These are phyloP conservation scores for Echinometra lucunter DNA, from an alignment of 53 echinoderm and acorn worm genomes.

Conservation along the genomic window DNA sequence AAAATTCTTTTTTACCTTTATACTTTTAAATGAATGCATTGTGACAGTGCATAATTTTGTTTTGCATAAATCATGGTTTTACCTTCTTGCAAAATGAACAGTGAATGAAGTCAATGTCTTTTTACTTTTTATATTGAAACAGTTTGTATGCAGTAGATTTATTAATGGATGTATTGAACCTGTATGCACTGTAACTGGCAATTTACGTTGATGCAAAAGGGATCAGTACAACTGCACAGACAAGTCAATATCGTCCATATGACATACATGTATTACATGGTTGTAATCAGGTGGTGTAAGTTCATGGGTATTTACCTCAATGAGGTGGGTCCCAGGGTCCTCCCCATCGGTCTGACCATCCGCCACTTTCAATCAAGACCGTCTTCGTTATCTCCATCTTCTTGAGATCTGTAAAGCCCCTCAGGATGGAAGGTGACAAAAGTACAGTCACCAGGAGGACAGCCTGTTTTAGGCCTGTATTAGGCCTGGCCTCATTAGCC, in stretches of 20 bases:
- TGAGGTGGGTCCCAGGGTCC: background rate
- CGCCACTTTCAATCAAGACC: slow-evolving; percentile 21
- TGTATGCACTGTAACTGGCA: background rate
- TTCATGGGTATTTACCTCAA: background rate
- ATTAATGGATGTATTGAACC: background rate
- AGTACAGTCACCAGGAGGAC: slow-evolving; percentile 25
- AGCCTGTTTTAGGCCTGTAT: too few relatives aligned
- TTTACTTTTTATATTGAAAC: background rate
- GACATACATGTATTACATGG: too few relatives aligned
- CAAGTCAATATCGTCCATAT: background rate
- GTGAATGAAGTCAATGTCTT: too few relatives aligned
- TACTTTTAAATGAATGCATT: background rate
- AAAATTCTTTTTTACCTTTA: background rate
- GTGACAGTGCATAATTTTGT: background rate
- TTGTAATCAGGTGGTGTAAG: background rate
- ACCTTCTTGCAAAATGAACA: too few relatives aligned
- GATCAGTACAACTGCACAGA: background rate
- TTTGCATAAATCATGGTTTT: too few relatives aligned
- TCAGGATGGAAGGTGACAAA: slow-evolving; percentile 16
- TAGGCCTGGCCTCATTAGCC: background rate
- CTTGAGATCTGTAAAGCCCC: slow-evolving; percentile 14
- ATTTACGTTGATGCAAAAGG: background rate
- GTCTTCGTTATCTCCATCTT: slow-evolving; percentile 23
- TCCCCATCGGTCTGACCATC: background rate
- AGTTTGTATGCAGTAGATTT: background rate